phyloP scores from a whole-genome alignment of 2,113 vertebrate genomes.

The Embiotoca jacksoni region DNA sequence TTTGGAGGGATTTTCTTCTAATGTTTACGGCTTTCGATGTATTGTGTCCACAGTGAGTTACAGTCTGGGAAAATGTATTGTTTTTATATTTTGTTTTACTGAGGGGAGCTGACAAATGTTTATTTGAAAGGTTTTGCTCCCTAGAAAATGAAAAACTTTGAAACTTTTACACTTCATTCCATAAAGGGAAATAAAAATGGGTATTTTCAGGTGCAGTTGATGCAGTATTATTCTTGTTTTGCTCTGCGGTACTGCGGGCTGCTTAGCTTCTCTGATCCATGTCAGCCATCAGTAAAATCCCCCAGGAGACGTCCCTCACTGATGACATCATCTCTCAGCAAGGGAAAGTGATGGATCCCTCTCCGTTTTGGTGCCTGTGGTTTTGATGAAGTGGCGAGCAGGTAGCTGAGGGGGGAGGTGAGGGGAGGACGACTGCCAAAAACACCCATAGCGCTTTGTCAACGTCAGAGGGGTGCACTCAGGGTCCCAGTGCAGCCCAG shows the following conservation, averaged over 20 bases:
- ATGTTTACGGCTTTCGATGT: no score
- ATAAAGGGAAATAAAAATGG: background rate
- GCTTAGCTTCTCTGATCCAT: slow-evolving; percentile 53
- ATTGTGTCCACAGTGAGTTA: background rate
- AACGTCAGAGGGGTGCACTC: slow-evolving; percentile 74
- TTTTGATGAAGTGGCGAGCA: slow-evolving; percentile 80
- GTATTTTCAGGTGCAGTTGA: background rate
- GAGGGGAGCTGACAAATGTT: background rate
- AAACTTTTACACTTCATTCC: slow-evolving; percentile 1
- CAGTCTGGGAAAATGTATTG: background rate
- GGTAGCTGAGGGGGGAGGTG: slow-evolving; percentile 63
- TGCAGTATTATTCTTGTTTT: slow-evolving; percentile 28
- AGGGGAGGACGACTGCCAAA: slow-evolving; percentile 70
- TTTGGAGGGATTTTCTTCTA: background rate
- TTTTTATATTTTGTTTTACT: background rate
- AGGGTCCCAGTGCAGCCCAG: slow-evolving; percentile 67
- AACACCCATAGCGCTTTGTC: slow-evolving; percentile 77
- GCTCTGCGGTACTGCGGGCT: slow-evolving; percentile 31
- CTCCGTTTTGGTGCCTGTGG: slow-evolving; percentile 65
- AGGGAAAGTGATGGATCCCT: slow-evolving; percentile 79
- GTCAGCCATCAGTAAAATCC: slow-evolving; percentile 64
- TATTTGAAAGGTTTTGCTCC: background rate
- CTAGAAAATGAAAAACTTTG: background rate
- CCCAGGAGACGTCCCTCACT: slow-evolving; percentile 63
- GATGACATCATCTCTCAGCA: slow-evolving; percentile 82